Percentiles rank a stretch among this genome's conserved stretches.
phyloP scores from a whole-genome alignment of 2,113 vertebrate species.

The Spilogale gracilis region DNA sequence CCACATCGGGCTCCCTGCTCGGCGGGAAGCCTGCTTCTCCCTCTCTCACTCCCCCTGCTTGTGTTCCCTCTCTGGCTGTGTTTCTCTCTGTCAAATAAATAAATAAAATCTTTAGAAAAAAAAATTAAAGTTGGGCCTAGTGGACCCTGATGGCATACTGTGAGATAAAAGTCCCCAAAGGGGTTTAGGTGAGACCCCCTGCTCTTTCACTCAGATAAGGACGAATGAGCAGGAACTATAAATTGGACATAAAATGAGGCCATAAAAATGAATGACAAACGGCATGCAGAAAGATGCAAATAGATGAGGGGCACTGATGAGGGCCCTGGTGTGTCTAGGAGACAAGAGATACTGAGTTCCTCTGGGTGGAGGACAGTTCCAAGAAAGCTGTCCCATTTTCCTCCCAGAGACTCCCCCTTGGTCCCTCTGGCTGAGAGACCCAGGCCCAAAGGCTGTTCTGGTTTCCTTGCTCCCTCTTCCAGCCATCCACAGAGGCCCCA shows the following conservation, averaged over 20 bases:
- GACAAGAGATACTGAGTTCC: not conserved
- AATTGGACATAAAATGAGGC: not conserved
- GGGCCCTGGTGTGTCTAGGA: not conserved
- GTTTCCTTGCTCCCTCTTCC: not conserved
- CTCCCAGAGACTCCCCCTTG: not conserved
- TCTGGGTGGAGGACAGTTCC: not conserved
- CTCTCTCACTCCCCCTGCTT: too few species aligned
- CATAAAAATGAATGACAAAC: not conserved
- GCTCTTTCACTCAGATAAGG: not conserved
- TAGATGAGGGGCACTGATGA: not conserved
- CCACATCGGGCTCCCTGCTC: too few species aligned
- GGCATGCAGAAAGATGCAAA: not conserved
- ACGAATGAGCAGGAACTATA: not conserved
- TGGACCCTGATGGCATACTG: not conserved
- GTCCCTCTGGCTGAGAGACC: not conserved
- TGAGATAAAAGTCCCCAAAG: slow-evolving; percentile 7
- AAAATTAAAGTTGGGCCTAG: not conserved
- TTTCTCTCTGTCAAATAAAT: too few species aligned
- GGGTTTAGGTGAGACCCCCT: not conserved
- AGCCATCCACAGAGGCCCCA: not conserved
- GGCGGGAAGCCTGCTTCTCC: too few species aligned
- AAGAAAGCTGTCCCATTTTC: not conserved
- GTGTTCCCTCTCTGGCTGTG: too few species aligned
- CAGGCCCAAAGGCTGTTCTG: not conserved
- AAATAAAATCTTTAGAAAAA: too few species aligned